Evolutionary conservation across 92 coral and sea anemone genomes (phyloP).

Genomic region (Desmophyllum pertusum): DNA sequence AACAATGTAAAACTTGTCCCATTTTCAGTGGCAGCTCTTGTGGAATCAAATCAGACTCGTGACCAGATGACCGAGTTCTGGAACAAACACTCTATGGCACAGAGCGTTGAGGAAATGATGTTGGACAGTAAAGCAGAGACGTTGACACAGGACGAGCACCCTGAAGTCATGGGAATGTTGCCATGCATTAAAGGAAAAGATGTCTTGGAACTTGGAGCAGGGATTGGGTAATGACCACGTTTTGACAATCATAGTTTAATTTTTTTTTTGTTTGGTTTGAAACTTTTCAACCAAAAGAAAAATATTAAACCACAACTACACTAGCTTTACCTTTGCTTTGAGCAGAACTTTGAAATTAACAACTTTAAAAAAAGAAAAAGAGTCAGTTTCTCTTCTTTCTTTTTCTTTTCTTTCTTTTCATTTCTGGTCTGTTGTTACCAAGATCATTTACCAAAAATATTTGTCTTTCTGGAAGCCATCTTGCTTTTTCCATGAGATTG

Average conservation of each 20-base stretch:
- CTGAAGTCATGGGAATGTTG: conserved; percentile 69
- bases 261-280: neutral
- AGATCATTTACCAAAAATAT: too few relatives aligned
- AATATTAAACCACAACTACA: too few relatives aligned
- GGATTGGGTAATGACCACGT: conserved; percentile 65
- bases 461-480: too few relatives aligned
- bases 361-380: too few relatives aligned
- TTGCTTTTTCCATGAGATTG: too few relatives aligned
- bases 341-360: too few relatives aligned
- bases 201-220: conserved; percentile 80
- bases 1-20: neutral
- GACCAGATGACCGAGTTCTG: conserved; percentile 77
- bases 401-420: too few relatives aligned
- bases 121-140: conserved; percentile 69
- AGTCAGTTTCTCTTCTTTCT: too few relatives aligned
- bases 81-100: conserved; percentile 69
- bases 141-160: conserved; percentile 69
- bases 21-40: conserved; percentile 25
- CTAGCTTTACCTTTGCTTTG: too few relatives aligned
- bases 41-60: conserved; percentile 37
- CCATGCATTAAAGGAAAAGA: conserved; percentile 56
- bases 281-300: neutral
- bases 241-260: neutral
- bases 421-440: too few relatives aligned
- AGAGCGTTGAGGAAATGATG: conserved; percentile 85